These are phyloP conservation scores for Cheumatopsyche charites DNA, from an alignment of 1,140 invertebrate genomes.

Conservation along the genomic window DNA sequence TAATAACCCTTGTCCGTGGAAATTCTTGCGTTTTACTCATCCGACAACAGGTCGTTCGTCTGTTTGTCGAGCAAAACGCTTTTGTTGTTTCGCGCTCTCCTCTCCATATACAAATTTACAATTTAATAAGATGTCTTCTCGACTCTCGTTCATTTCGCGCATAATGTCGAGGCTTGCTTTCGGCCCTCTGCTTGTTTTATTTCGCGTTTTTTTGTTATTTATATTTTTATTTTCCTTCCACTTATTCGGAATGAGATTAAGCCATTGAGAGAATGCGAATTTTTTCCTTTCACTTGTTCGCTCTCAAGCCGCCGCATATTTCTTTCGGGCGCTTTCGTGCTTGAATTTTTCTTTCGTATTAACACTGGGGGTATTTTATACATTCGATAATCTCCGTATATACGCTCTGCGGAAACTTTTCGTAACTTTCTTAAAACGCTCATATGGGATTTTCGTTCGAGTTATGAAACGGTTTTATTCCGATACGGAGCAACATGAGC, in stretches of 20 bases:
- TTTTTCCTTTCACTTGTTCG: too few species aligned
- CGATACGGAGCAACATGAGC: too few species aligned
- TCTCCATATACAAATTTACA: constrained; percentile 22
- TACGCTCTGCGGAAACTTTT: too few species aligned
- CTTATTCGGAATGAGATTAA: constrained; percentile 9
- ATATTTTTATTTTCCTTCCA: too few species aligned
- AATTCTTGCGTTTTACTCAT: constrained; percentile 20
- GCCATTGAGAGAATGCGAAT: constrained; percentile 4
- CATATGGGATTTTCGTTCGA: too few species aligned
- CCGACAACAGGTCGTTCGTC: constrained; percentile 20
- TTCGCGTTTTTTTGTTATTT: too few species aligned
- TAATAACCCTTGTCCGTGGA: constrained; percentile 29
- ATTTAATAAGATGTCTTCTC: constrained; percentile 23
- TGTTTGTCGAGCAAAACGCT: constrained; percentile 22
- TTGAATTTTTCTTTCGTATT: not conserved
- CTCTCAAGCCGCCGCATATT: constrained; percentile 4
- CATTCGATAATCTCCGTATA: too few species aligned
- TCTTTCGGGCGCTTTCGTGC: not conserved
- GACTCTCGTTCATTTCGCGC: not conserved
- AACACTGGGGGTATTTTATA: not conserved
- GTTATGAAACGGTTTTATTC: too few species aligned
- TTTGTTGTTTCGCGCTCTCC: constrained; percentile 21
- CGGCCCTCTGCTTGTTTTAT: constrained; percentile 13
- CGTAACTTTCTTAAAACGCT: too few species aligned
- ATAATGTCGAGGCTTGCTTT: not conserved